A percentile compares a stretch with the other conserved stretches of the same genome.
Evolutionary conservation across 2,113 vertebrate genomes (phyloP).

Genomic region (Ochotona princeps): DNA sequence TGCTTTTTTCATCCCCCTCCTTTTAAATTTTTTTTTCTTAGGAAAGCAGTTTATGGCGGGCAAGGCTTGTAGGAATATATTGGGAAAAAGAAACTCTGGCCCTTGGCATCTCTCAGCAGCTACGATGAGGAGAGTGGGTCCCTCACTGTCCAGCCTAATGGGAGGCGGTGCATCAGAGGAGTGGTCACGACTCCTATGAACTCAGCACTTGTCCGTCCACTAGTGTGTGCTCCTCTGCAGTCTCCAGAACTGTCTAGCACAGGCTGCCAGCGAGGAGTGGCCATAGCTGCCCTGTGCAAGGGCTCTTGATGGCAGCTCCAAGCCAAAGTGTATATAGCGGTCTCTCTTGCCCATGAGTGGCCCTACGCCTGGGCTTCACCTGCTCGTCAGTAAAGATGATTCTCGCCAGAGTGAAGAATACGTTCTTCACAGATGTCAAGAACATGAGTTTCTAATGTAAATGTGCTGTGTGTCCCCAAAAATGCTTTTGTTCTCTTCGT

Average conservation of each 20-base stretch:
- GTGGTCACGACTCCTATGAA: background rate
- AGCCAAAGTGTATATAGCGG: background rate
- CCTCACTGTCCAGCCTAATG: background rate
- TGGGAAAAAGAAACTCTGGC: background rate
- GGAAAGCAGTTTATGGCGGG: background rate
- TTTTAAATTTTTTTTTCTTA: background rate
- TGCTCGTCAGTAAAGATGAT: constrained; percentile 62
- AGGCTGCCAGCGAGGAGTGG: no score
- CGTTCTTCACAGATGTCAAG: constrained; percentile 59
- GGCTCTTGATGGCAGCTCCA: background rate
- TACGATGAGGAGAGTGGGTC: no score
- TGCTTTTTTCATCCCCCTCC: background rate
- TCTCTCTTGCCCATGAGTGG: constrained; percentile 51
- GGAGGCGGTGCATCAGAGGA: no score
- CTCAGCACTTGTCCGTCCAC: background rate
- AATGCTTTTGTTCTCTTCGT: constrained; percentile 41
- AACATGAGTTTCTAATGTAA: constrained; percentile 45
- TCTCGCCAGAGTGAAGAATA: constrained; percentile 35
- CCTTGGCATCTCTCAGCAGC: background rate
- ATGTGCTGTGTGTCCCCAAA: constrained; percentile 29
- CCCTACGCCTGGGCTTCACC: constrained; percentile 46
- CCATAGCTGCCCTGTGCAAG: background rate
- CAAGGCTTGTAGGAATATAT: background rate
- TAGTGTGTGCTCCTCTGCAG: background rate
- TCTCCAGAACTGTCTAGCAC: background rate